phyloP scores from a whole-genome alignment of 2,113 vertebrate species.

The Platichthys stellatus region DNA sequence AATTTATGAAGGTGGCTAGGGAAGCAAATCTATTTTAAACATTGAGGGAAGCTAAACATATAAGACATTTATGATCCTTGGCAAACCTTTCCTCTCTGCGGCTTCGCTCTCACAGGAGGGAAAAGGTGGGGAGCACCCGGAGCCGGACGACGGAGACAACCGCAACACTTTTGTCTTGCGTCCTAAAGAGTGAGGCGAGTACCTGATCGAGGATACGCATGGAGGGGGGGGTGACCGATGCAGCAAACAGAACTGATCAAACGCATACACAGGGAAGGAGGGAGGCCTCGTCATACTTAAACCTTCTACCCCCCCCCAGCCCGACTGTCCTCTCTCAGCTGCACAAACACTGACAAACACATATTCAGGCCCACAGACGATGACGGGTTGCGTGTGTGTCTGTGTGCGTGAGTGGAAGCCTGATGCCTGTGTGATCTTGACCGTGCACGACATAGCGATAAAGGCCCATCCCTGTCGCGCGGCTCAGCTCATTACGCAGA shows the following conservation, averaged over 20 bases:
- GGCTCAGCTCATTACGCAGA: slow-evolving; percentile 69
- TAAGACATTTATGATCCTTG: slow-evolving; percentile 33
- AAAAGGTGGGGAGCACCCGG: slow-evolving; percentile 10
- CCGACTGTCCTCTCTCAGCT: neutral
- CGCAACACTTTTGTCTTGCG: slow-evolving; percentile 53
- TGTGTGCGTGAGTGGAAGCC: slow-evolving; percentile 25
- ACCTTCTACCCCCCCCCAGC: neutral
- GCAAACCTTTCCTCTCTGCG: slow-evolving; percentile 14
- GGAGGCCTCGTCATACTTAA: neutral
- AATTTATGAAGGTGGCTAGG: slow-evolving; percentile 16
- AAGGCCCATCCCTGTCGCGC: slow-evolving; percentile 37
- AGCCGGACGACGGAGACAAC: neutral
- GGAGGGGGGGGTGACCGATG: neutral
- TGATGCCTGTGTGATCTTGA: slow-evolving; percentile 72
- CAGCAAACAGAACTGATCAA: slow-evolving; percentile 23
- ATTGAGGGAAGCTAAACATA: slow-evolving; percentile 45
- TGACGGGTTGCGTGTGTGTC: slow-evolving; percentile 10
- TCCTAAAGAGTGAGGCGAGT: slow-evolving; percentile 25
- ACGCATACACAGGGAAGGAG: slow-evolving; percentile 32
- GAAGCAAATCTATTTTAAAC: slow-evolving; percentile 43
- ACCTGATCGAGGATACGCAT: slow-evolving; percentile 39
- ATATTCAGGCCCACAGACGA: neutral
- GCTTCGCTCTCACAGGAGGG: neutral
- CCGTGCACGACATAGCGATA: slow-evolving; percentile 60
- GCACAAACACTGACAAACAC: neutral